Percentiles rank a stretch among this genome's conserved stretches.
Evolutionary conservation across 1,140 invertebrate species (phyloP).

Genomic region (Drosophila sturtevanti): DNA sequence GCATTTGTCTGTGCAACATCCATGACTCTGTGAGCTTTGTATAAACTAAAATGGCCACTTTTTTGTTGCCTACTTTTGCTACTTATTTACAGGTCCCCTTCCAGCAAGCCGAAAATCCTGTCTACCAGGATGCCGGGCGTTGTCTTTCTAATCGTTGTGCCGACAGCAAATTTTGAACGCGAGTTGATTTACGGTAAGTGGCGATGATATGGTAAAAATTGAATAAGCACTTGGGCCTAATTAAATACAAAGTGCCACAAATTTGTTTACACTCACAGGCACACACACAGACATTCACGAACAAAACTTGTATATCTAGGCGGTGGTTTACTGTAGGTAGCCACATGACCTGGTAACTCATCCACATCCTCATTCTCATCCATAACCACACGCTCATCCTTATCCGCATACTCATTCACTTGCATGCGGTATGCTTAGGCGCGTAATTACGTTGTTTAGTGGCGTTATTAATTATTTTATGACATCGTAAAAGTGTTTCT

Average conservation of each 20-base stretch:
- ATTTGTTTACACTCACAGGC: constrained; percentile 51
- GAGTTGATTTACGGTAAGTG: constrained; percentile 83
- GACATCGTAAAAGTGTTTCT: constrained; percentile 76
- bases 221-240: constrained; percentile 64
- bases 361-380: constrained; percentile 4
- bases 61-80: constrained; percentile 37
- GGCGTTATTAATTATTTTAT: constrained; percentile 82
- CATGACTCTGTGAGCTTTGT: constrained; percentile 41
- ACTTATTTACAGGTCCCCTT: constrained; percentile 33
- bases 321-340: constrained; percentile 22
- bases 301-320: constrained; percentile 47
- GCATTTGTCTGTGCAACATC: not conserved
- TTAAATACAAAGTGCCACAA: constrained; percentile 74
- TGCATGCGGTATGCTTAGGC: constrained; percentile 61
- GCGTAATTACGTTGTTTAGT: constrained; percentile 80
- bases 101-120: not conserved
- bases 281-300: too few relatives aligned
- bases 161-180: constrained; percentile 85
- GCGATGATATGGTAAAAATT: constrained; percentile 41
- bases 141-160: constrained; percentile 85
- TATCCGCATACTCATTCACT: constrained; percentile 1
- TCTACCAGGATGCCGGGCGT: constrained; percentile 83
- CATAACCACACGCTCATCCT: constrained; percentile 8
- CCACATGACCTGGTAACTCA: constrained; percentile 28
- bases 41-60: constrained; percentile 56